Base-by-base conservation (phyloP, 2,888 invertebrate genomes). In the Leptinotarsa juncta region DNA sequence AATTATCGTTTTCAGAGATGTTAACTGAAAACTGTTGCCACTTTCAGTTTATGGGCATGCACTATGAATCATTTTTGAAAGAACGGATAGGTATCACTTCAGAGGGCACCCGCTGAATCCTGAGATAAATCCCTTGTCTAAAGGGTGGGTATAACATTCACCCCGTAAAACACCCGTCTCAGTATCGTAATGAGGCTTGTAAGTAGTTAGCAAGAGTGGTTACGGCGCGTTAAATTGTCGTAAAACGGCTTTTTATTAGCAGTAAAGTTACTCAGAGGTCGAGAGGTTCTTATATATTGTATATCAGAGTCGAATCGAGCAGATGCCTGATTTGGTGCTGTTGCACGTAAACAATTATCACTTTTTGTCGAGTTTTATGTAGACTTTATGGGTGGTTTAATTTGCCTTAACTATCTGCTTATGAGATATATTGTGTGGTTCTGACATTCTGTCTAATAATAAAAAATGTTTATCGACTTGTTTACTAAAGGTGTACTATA, bases 211-310 rank as follows among this genome's bases (percentile, higher is more conserved):
- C 86, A 86, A 86, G 86, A 87, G 87, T 87, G 86, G 86, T 86
- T 86, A 87, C 85, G 86, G 85, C 84, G 83, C 86, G 86, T 87
- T 87, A 87, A 87, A 87, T 87, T 85, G 87, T 86, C 86, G 86
- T 87, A 87, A 87, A 87, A 85, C 86, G 85, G 86, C 86, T 86
- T 87, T 87, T 87, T 87, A 87, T 87, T 86, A 86, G 85, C 85
- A 86, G 86, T 87, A 86, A 87, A 87, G 84, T 82, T 87, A 84
- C 86, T 83, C 82, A 83, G 79, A 80, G 79, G 77, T 79, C 80
- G 83, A 85, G 85, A 84, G 85, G 85, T 84, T 82, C 84, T 84
- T 83, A 73, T 75, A 74, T 73, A 74, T 68, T 32, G 67, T 67
- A 55, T 49, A 50, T 51, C 67, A 51, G n/a, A 12, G 15, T 67